Evolutionary conservation across 2,888 invertebrate genomes (phyloP), one percentile per base, ranked within the genome.

Genomic region (Spodoptera littoralis): DNA sequence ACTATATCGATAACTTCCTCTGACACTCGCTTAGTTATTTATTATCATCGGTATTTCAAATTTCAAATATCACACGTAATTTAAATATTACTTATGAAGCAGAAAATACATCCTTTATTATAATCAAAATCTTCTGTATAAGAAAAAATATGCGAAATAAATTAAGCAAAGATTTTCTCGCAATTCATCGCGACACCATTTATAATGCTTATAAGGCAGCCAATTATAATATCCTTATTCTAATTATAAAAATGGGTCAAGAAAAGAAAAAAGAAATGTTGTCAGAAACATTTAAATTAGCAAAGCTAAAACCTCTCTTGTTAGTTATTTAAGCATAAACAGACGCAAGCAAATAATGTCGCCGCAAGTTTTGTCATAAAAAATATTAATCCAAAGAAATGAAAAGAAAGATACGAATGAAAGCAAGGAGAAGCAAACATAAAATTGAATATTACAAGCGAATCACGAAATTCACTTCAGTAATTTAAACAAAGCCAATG

Each of bases 401-500:
- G 56, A 60, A 61, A 65, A 76, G 60, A 53, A 46, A 58, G 58
- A 76, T 56, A 61, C 57, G 77, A 80, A 63, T 62, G 75, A 77
- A 77, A 79, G 76, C 74, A 69, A 71, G 64, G 67, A 61, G 60
- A 62, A 68, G 76, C 80, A 77, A 77, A 84, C 79, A 80, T 84
- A 81, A 86, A 87, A 87, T 85, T 82, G 84, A 87, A 87, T 88
- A 89, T 89, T 85, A 88, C 88, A 86, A 86, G 84, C 80, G 83
- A 92, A 91, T 92, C 91, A 87, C 88, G 83, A 83, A 89, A 88
- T 90, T 90, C 87, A 87, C 89, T 89, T 84, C 82, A 84, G 89
- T 92, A 90, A 92, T 92, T 92, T 91, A 90, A 93, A 93, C 90
- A 92, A 91, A 89, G 89, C 88, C 88, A 88, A 90, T 89, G 87